These are phyloP conservation scores for Neoascia interrupta DNA, from an alignment of 2,888 invertebrate species.

Conservation along the genomic window DNA sequence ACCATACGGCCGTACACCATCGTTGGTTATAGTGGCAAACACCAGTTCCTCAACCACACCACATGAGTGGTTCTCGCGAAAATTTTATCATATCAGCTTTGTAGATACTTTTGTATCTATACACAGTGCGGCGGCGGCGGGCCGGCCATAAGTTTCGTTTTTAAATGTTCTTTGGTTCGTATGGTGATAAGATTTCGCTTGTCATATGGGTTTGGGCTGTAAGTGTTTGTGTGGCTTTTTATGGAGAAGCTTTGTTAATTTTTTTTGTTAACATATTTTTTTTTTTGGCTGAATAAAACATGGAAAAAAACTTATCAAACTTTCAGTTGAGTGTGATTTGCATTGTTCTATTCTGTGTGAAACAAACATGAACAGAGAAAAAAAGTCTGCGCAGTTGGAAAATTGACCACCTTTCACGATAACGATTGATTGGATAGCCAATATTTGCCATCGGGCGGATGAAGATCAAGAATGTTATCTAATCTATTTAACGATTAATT, in stretches of 20 bases:
- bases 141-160: constrained; percentile 19
- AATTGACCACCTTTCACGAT: background rate
- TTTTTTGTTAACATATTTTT: too few species aligned
- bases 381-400: too few species aligned
- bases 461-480: constrained; percentile 51
- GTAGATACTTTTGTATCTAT: constrained; percentile 47
- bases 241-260: constrained; percentile 9
- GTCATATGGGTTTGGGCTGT: background rate
- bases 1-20: constrained; percentile 12
- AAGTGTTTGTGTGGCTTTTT: constrained; percentile 8
- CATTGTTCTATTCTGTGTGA: too few species aligned
- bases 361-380: background rate
- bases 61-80: constrained; percentile 55
- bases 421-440: background rate
- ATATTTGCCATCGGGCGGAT: constrained; percentile 10
- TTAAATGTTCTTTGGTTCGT: constrained; percentile 6
- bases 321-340: too few species aligned
- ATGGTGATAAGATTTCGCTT: constrained; percentile 51
- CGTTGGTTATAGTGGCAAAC: too few species aligned
- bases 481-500: constrained; percentile 2
- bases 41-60: background rate
- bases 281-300: too few species aligned
- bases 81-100: constrained; percentile 50
- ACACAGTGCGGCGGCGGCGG: background rate
- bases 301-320: too few species aligned